phyloP scores from a whole-genome alignment of 2,113 vertebrate genomes.

The Clinocottus analis region DNA sequence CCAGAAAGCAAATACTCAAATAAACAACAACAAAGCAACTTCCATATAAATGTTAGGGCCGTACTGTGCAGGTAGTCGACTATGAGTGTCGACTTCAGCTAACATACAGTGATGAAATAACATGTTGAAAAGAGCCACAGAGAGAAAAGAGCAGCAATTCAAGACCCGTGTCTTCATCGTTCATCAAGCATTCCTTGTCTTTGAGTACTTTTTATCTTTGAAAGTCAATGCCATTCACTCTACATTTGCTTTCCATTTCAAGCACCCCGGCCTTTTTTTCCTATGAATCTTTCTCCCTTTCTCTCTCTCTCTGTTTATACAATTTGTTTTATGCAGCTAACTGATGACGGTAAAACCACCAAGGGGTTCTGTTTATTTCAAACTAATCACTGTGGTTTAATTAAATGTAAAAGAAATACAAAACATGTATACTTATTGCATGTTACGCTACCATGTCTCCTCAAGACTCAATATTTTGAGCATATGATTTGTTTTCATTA shows the following conservation, averaged over 20 bases:
- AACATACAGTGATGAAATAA: constrained; percentile 10
- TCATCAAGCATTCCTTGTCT: constrained; percentile 44
- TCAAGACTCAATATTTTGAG: constrained; percentile 16
- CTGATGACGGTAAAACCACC: constrained; percentile 13
- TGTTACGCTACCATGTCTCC: background rate
- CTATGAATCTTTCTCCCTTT: background rate
- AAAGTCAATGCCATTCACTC: constrained; percentile 37
- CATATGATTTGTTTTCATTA: constrained; percentile 32
- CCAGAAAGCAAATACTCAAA: background rate
- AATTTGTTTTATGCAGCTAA: background rate
- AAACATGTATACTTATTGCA: background rate
- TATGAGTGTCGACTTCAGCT: constrained; percentile 1
- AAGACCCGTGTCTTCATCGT: constrained; percentile 21
- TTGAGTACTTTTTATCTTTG: constrained; percentile 36
- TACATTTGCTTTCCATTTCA: constrained; percentile 28
- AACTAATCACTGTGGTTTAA: constrained; percentile 9
- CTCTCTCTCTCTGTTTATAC: background rate
- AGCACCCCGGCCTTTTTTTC: background rate
- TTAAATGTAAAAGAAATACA: constrained; percentile 17
- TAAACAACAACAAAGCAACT: no score
- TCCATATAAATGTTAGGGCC: background rate
- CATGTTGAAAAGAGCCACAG: constrained; percentile 3
- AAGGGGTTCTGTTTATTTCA: background rate
- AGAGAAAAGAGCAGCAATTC: constrained; percentile 33
- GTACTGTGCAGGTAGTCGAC: background rate